Base-by-base conservation (phyloP, 2,888 invertebrate genomes). In the Matsumyia berberina region DNA sequence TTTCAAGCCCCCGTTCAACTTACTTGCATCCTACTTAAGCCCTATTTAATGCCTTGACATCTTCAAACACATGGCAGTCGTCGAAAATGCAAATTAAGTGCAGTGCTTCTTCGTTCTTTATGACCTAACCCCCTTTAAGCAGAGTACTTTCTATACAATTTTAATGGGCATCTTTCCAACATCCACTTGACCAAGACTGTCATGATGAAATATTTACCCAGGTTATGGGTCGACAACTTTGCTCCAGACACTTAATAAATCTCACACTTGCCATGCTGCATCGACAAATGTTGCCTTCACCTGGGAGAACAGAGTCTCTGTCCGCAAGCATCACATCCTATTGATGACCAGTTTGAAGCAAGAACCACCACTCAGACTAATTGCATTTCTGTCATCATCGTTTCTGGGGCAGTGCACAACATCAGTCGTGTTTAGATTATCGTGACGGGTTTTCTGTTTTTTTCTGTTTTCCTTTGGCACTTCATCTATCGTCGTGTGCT, bases 311-410 rank as follows among this genome's bases (percentile, higher is more conserved):
- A 19, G 31, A n/a, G n/a, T n/a, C n/a, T 29, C 58, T 39, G 29
- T 24, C 24, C 11, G 39, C 58, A 37, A 58, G 35, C 7, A 17
- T n/a, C n/a, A 29, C 29, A 60, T 39, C 15, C 42, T 19, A 42
- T 42, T 46, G 24, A n/a, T 17, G 29, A 17, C 62, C 46, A 29
- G 62, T 62, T 46, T 44, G 15, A 11, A 24, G 31, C 33, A 6
- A 62, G 19, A 64, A 64, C 35, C n/a, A 49, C 46, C 49, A 64
- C 46, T 49, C 46, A 64, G n/a, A 19, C 46, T 64, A 64, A 64
- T 64, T 35, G 62, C 46, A 35, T 46, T 64, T 33, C 62, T 15
- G 15, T 31, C 35, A 46, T 49, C 46, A 29, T 19, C 46, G 15
- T 62, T 46, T 64, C 62, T 64, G 62, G 46, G 35, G 46, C 46